These are phyloP conservation scores for Micronycteris hirsuta DNA, from an alignment of 2,113 vertebrate genomes.

Conservation along the genomic window DNA sequence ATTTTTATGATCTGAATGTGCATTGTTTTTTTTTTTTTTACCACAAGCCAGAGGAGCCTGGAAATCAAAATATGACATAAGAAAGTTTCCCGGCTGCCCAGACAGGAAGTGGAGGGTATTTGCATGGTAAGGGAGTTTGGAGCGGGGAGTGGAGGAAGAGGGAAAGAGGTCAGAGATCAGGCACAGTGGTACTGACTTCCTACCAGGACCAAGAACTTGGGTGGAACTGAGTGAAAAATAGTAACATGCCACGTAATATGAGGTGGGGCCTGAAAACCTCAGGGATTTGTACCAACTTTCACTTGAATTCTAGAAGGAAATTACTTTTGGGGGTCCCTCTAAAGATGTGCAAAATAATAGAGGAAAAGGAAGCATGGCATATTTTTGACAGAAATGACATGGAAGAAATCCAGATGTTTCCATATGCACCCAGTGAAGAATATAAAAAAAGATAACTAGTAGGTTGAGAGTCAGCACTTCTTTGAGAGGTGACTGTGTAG, in stretches of 20 bases:
- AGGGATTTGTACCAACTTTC: not conserved
- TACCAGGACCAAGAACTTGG: not conserved
- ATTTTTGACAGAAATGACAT: not conserved
- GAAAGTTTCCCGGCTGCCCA: not conserved
- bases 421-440: not conserved
- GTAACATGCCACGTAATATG: not conserved
- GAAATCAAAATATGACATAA: not conserved
- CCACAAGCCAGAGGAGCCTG: not conserved
- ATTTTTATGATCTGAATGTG: not conserved
- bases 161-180: not conserved
- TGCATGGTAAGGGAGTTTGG: not conserved
- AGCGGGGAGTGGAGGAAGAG: not conserved
- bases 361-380: not conserved
- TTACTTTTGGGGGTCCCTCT: not conserved
- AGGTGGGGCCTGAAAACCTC: not conserved
- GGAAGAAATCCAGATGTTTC: not conserved
- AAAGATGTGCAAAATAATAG: not conserved
- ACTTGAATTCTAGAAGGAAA: not conserved
- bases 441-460: not conserved
- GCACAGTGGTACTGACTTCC: not conserved
- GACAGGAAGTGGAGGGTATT: not conserved
- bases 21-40: not conserved
- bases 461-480: not conserved
- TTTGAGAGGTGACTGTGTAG: not conserved
- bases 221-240: not conserved